Percentiles rank a stretch among this genome's conserved stretches.
These are phyloP conservation scores for Mormyrus iriodes DNA, from an alignment of 2,113 vertebrate species.

Conservation along the genomic window DNA sequence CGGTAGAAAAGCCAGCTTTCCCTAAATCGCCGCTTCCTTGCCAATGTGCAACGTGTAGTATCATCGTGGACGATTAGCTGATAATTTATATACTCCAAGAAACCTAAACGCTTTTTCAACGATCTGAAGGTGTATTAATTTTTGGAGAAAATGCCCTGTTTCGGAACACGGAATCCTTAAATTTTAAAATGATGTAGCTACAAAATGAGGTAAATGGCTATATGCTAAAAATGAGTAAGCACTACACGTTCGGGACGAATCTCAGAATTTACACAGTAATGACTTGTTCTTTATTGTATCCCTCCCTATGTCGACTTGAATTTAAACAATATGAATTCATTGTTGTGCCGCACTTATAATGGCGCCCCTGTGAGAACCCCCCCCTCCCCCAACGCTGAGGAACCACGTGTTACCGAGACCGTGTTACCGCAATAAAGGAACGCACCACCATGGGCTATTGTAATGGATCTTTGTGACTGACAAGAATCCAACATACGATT, in stretches of 20 bases:
- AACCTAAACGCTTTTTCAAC: not conserved
- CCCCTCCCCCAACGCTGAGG: conserved; percentile 35
- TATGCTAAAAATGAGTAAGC: not conserved
- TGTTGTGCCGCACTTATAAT: conserved; percentile 37
- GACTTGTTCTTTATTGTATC: not conserved
- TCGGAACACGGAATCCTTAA: not conserved
- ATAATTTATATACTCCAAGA: not conserved
- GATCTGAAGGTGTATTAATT: not conserved
- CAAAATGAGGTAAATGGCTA: not conserved
- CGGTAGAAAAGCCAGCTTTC: not conserved
- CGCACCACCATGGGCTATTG: not conserved
- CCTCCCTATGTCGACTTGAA: not conserved
- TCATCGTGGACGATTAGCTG: not conserved
- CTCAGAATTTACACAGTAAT: not conserved
- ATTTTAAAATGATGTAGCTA: not conserved
- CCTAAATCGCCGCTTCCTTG: not conserved
- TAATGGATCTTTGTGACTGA: not conserved
- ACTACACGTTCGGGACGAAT: not conserved
- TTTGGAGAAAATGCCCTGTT: not conserved
- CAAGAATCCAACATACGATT: not conserved
- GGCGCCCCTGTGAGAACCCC: conserved; percentile 34
- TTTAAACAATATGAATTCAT: conserved; percentile 17
- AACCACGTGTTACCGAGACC: conserved; percentile 30
- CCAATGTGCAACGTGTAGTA: not conserved
- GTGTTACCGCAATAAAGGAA: not conserved